Evolutionary conservation across 2,113 vertebrate genomes (phyloP).

Genomic region (Nyctereutes procyonoides): DNA sequence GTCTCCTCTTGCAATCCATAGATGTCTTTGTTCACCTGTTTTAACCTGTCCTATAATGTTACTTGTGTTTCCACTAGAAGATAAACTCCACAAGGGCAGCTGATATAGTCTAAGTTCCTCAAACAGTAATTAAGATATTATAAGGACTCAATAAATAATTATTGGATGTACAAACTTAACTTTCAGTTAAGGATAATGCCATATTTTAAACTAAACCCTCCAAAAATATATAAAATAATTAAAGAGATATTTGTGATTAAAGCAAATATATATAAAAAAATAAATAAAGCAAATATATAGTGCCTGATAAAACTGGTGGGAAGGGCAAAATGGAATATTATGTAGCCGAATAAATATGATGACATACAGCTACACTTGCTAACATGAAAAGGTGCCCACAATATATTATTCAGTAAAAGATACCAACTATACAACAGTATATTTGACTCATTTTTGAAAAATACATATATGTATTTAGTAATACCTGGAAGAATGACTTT

Average conservation of each 20-base stretch:
- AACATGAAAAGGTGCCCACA: background rate
- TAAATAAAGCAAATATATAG: background rate
- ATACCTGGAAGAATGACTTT: conserved; percentile 16
- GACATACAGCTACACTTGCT: background rate
- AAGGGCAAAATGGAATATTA: conserved; percentile 26
- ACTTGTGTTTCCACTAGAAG: conserved; percentile 4
- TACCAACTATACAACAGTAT: background rate
- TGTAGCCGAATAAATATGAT: background rate
- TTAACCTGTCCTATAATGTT: background rate
- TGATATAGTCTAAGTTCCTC: background rate
- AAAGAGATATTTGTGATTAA: conserved; percentile 32
- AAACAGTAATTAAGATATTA: background rate
- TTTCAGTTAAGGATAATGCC: conserved; percentile 43
- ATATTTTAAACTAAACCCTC: background rate
- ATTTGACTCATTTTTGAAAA: conserved; percentile 50
- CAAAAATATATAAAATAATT: background rate
- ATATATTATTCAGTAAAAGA: conserved; percentile 17
- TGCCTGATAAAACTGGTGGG: conserved; percentile 17
- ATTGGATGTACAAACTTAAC: background rate
- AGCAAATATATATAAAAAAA: background rate
- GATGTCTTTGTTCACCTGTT: conserved; percentile 31
- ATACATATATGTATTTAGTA: background rate
- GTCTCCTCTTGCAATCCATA: background rate
- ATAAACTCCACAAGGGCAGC: background rate
- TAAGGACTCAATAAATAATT: conserved; percentile 35